Evolutionary conservation across 1,140 invertebrate genomes (phyloP).

Genomic region (Leptopilina boulardi): DNA sequence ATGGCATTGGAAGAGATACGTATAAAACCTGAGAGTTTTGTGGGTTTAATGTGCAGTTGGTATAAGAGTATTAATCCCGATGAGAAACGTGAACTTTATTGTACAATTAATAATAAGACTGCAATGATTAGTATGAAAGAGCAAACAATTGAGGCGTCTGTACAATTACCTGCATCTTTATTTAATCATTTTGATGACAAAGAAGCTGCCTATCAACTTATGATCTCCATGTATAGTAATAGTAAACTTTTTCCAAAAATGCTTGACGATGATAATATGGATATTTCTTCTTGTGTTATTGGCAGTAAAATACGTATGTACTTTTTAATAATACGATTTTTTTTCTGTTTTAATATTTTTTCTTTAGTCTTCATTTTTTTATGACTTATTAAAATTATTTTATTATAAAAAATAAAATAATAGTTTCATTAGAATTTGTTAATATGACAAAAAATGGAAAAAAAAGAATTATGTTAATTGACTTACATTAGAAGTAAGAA

Average conservation of each 20-base stretch:
- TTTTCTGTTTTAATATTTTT: neutral
- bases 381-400: constrained; percentile 25
- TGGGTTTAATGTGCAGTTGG: constrained; percentile 87
- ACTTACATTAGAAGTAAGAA: constrained; percentile 29
- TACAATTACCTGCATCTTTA: constrained; percentile 82
- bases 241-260: constrained; percentile 81
- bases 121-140: constrained; percentile 79
- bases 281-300: constrained; percentile 80
- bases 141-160: constrained; percentile 82
- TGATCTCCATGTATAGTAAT: constrained; percentile 83
- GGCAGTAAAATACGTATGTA: constrained; percentile 80
- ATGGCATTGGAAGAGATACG: constrained; percentile 85
- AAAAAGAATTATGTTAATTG: too few relatives aligned
- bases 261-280: constrained; percentile 67
- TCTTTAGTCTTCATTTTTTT: neutral
- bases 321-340: too few relatives aligned
- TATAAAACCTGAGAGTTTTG: constrained; percentile 81
- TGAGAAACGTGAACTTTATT: constrained; percentile 76
- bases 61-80: constrained; percentile 70
- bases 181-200: constrained; percentile 69
- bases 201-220: constrained; percentile 76
- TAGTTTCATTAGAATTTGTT: too few relatives aligned
- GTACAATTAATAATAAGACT: constrained; percentile 80
- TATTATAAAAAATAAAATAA: too few relatives aligned
- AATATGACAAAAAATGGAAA: too few relatives aligned